Evolutionary conservation across 2,888 invertebrate species (phyloP).

Genomic region (Ochlodes sylvanus): DNA sequence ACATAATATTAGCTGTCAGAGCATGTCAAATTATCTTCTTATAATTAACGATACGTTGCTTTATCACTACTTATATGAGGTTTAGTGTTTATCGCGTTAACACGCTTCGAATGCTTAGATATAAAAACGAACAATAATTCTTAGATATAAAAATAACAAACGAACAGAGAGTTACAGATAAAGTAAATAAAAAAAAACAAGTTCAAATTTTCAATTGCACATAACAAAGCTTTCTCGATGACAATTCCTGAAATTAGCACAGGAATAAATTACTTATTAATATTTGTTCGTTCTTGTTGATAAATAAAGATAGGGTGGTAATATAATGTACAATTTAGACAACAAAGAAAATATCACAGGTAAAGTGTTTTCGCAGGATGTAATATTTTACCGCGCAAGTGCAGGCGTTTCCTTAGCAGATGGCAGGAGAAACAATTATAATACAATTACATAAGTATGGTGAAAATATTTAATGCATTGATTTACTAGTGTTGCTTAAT

Average conservation of each 20-base stretch:
- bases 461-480: slow-evolving; percentile 35
- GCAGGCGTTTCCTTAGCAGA: slow-evolving; percentile 40
- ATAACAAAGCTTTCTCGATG: too few relatives aligned
- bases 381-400: slow-evolving; percentile 34
- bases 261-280: too few relatives aligned
- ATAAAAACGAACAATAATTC: slow-evolving; percentile 38
- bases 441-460: slow-evolving; percentile 45
- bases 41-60: slow-evolving; percentile 72
- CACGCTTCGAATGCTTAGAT: slow-evolving; percentile 47
- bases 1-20: slow-evolving; percentile 80
- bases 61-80: slow-evolving; percentile 70
- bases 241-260: too few relatives aligned
- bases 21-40: slow-evolving; percentile 77
- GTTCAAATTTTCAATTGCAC: too few relatives aligned
- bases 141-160: not conserved
- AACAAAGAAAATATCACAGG: not conserved
- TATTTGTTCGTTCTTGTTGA: too few relatives aligned
- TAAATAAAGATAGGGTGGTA: too few relatives aligned
- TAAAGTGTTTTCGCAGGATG: slow-evolving; percentile 33
- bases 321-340: not conserved
- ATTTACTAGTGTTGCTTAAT: too few relatives aligned
- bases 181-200: too few relatives aligned
- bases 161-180: too few relatives aligned
- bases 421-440: slow-evolving; percentile 69
- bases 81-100: slow-evolving; percentile 55